These are phyloP conservation scores for Porites australiensis DNA, from an alignment of 64 coral and sea anemone species.

Conservation along the genomic window DNA sequence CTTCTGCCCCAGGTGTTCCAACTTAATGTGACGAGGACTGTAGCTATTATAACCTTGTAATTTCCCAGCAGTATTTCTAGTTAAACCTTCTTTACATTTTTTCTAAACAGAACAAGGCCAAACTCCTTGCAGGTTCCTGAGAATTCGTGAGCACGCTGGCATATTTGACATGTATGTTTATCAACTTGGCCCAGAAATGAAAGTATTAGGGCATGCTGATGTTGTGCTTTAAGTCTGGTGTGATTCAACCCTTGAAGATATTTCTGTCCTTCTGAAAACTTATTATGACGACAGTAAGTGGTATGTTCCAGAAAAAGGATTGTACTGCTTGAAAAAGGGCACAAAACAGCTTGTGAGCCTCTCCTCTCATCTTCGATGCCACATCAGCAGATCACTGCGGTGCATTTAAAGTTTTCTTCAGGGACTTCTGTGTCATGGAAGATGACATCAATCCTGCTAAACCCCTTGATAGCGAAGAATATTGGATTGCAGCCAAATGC, in stretches of 20 bases:
- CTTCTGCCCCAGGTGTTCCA: too few relatives aligned
- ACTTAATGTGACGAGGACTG: too few relatives aligned
- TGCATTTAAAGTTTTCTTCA: too few relatives aligned
- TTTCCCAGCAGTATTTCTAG: too few relatives aligned
- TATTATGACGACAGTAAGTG: conserved; percentile 2
- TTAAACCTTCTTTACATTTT: too few relatives aligned
- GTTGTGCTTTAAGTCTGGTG: conserved; percentile 22
- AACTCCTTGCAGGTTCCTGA: conserved; percentile 29
- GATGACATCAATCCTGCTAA: too few relatives aligned
- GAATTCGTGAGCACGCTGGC: not conserved
- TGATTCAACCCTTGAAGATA: conserved; percentile 19
- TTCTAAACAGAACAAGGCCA: conserved; percentile 5
- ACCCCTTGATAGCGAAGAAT: too few relatives aligned
- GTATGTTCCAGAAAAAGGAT: conserved; percentile 17
- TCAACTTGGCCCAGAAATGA: conserved; percentile 23
- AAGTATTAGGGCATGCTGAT: conserved; percentile 20
- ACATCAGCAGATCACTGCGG: too few relatives aligned
- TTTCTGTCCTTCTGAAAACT: conserved; percentile 30
- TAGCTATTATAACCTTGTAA: too few relatives aligned
- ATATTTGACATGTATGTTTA: conserved; percentile 24
- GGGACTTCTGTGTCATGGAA: too few relatives aligned
- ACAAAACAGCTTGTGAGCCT: conserved; percentile 31
- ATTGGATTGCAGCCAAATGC: too few relatives aligned
- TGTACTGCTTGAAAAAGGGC: conserved; percentile 31
- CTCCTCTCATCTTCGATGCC: too few relatives aligned